Base-by-base conservation (phyloP, 2,888 invertebrate genomes). In the Actias luna region DNA sequence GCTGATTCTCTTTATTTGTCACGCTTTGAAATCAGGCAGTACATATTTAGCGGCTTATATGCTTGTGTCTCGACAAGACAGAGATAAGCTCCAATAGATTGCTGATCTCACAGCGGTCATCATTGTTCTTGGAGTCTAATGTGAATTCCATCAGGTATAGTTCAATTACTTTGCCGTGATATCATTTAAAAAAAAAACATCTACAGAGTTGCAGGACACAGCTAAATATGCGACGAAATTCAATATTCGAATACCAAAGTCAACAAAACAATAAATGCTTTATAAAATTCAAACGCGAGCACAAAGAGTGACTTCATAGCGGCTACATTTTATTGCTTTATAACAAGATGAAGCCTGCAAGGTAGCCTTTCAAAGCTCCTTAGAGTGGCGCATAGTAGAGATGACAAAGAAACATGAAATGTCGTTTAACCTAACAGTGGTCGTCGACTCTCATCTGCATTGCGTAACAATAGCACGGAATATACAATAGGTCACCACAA, bases 201-300 rank as follows among this genome's bases (percentile, higher is more conserved):
- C n/a, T n/a, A n/a, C n/a, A n/a, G n/a, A n/a, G n/a, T n/a, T n/a
- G n/a, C n/a, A n/a, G n/a, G n/a, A n/a, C n/a, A n/a, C n/a, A n/a
- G n/a, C n/a, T n/a, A n/a, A n/a, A n/a, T 39, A 39, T 14, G n/a
- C 5, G 16, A 42, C 18, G 12, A 22, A 3, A 22, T 16, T 39
- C 16, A 39, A 39, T 22, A 58, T 68, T 75, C 64, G 64, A 71
- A 69, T 71, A 65, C 66, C 33, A 64, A 63, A 68, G 66, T 70
- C 71, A 75, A 75, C 73, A 75, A 69, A 67, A 70, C 67, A 71
- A 75, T 73, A 71, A 75, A 71, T 75, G 68, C 63, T 69, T 74
- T 74, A 46, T 46, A 46, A 46, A 22, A 46, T 46, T 46, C 18
- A 46, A 46, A 46, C 22, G 46, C 12, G 10, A 22, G 46, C 46